phyloP scores from a whole-genome alignment of 2,113 vertebrate genomes.

The Uropsilus gracilis region DNA sequence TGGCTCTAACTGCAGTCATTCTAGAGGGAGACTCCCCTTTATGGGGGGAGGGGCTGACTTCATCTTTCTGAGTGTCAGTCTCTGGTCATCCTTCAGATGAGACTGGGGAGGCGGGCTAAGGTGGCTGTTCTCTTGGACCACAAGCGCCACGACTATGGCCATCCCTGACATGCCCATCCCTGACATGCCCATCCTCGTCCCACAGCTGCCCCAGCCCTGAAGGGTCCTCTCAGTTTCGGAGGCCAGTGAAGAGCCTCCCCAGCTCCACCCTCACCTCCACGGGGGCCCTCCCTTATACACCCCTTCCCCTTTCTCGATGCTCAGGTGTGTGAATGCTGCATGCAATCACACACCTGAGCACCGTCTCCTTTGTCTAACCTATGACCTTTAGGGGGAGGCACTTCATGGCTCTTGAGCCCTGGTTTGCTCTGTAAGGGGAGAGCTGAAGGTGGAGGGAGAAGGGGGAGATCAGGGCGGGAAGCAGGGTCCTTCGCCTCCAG shows the following conservation, averaged over 20 bases:
- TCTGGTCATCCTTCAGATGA: background rate
- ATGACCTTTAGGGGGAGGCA: background rate
- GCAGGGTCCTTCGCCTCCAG: background rate
- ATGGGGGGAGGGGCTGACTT: background rate
- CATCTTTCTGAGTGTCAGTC: background rate
- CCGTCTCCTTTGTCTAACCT: background rate
- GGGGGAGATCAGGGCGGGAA: rapidly evolving
- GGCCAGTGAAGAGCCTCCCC: background rate
- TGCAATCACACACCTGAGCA: rapidly evolving
- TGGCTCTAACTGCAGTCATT: too few species aligned
- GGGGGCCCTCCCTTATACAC: too few species aligned
- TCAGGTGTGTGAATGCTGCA: too few species aligned
- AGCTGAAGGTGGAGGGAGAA: rapidly evolving
- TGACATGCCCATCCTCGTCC: background rate
- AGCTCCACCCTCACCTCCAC: rapidly evolving
- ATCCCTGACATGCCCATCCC: background rate
- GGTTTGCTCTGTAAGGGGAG: background rate
- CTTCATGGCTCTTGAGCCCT: background rate
- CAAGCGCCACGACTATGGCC: background rate
- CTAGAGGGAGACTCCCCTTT: background rate
- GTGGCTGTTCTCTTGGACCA: background rate
- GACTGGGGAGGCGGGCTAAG: background rate
- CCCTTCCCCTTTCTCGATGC: background rate
- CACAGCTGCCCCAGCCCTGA: background rate
- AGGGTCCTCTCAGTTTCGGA: background rate